Evolutionary conservation across 2,888 invertebrate species (phyloP).

Genomic region (Drosophila prostipennis): DNA sequence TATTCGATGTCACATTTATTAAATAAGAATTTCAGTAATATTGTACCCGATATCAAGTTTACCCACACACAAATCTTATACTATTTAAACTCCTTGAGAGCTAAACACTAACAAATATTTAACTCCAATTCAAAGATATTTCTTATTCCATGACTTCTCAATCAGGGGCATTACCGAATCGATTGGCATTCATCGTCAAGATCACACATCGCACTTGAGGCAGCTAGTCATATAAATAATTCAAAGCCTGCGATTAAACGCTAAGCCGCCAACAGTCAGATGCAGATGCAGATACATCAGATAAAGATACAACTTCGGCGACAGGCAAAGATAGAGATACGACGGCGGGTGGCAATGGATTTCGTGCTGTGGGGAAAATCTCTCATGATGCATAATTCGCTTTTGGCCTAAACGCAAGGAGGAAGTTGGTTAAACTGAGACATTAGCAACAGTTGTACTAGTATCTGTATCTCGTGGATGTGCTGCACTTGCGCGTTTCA

Average conservation of each 20-base stretch:
- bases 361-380: slow-evolving; percentile 26
- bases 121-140: neutral
- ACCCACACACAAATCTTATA: no score
- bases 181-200: slow-evolving; percentile 40
- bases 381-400: slow-evolving; percentile 32
- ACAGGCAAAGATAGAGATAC: slow-evolving; percentile 18
- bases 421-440: slow-evolving; percentile 39
- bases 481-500: slow-evolving; percentile 30
- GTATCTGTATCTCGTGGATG: slow-evolving; percentile 14
- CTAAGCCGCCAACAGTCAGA: slow-evolving; percentile 29
- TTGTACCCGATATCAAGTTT: no score
- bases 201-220: slow-evolving; percentile 35
- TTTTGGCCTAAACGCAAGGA: slow-evolving; percentile 8
- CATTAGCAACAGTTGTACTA: slow-evolving; percentile 29
- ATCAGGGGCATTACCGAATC: slow-evolving; percentile 39
- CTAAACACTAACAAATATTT: neutral
- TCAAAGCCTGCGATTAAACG: slow-evolving; percentile 38
- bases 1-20: no score
- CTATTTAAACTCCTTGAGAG: neutral
- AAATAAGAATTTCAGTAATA: no score
- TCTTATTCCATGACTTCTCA: slow-evolving; percentile 27
- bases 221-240: slow-evolving; percentile 36
- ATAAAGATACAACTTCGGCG: slow-evolving; percentile 23
- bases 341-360: slow-evolving; percentile 32
- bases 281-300: slow-evolving; percentile 30